A percentile compares a stretch with the other conserved stretches of the same genome.
phyloP scores from a whole-genome alignment of 1,140 invertebrate genomes.

The Latrodectus geometricus region DNA sequence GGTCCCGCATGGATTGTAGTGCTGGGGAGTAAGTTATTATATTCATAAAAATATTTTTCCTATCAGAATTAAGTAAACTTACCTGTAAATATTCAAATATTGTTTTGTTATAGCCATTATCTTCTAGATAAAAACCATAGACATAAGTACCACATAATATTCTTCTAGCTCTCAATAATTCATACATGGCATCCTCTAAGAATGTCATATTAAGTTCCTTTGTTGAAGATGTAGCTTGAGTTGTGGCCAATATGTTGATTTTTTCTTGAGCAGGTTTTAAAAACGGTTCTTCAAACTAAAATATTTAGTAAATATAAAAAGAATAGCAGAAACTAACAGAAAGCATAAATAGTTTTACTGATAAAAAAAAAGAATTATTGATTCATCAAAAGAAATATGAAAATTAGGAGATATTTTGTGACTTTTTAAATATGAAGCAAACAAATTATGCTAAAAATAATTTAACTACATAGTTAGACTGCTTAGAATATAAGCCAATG shows the following conservation, averaged over 20 bases:
- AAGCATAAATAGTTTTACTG: neutral
- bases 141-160: conserved; percentile 79
- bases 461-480: too few relatives aligned
- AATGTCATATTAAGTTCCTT: conserved; percentile 70
- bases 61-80: conserved; percentile 57
- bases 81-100: conserved; percentile 82
- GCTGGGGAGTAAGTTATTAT: too few relatives aligned
- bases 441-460: too few relatives aligned
- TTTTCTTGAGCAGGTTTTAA: conserved; percentile 75
- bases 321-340: too few relatives aligned
- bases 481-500: too few relatives aligned
- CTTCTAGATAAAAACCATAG: conserved; percentile 77
- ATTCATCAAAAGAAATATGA: too few relatives aligned
- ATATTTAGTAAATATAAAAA: conserved; percentile 3
- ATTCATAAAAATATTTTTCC: neutral
- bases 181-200: conserved; percentile 77
- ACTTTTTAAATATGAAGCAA: too few relatives aligned
- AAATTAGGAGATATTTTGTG: too few relatives aligned
- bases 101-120: conserved; percentile 77
- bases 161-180: conserved; percentile 76
- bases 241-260: conserved; percentile 75
- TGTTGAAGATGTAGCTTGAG: conserved; percentile 62
- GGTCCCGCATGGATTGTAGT: too few relatives aligned
- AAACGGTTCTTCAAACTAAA: conserved; percentile 75
- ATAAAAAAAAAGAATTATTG: neutral